phyloP scores from a whole-genome alignment of 2,888 invertebrate species.

The Lasioglossum figueresi region DNA sequence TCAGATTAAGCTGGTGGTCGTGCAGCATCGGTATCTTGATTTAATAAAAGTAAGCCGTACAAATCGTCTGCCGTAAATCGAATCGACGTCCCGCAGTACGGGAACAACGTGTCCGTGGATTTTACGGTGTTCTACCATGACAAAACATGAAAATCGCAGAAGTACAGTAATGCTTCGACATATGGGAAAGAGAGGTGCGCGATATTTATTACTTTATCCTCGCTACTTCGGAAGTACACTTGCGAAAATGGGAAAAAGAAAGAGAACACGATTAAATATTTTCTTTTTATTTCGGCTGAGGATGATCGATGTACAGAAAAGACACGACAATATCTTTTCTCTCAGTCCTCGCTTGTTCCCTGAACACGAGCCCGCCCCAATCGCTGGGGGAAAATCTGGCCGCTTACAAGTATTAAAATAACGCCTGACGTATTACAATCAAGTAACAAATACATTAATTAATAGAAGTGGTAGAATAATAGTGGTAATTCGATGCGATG shows the following conservation, averaged over 20 bases:
- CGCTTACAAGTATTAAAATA: conserved; percentile 51
- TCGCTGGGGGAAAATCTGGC: conserved; percentile 25
- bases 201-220: not conserved
- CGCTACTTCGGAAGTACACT: not conserved
- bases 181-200: not conserved
- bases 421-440: conserved; percentile 57
- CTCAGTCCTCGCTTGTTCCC: conserved; percentile 30
- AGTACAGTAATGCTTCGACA: not conserved
- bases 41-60: conserved; percentile 64
- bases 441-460: conserved; percentile 70
- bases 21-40: conserved; percentile 60
- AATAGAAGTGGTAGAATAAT: conserved; percentile 10
- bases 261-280: not conserved
- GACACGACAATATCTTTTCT: not conserved
- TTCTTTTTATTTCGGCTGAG: conserved; percentile 1
- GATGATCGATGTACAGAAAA: not conserved
- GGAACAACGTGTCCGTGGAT: not conserved
- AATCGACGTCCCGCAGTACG: conserved; percentile 44
- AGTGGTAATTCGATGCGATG: conserved; percentile 49
- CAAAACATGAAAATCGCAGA: not conserved
- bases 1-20: conserved; percentile 51
- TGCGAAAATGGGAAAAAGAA: not conserved
- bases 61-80: conserved; percentile 54
- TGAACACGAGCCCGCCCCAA: not conserved
- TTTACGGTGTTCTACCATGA: not conserved